These are phyloP conservation scores for Nemotelus nigrinus DNA, from an alignment of 2,888 invertebrate species.

Conservation along the genomic window DNA sequence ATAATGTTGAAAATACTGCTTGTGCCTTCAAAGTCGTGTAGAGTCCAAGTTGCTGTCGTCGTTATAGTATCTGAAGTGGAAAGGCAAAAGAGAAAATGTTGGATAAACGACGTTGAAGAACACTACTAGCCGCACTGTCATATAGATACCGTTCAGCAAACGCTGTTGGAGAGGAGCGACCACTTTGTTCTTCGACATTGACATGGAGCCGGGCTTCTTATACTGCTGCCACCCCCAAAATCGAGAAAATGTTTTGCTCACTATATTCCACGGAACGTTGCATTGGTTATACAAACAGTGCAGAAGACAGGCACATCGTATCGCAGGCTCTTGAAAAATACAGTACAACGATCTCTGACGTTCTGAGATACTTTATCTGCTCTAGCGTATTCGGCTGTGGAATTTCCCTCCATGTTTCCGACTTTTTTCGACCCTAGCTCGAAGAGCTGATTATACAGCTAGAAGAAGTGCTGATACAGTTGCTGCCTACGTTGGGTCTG, in stretches of 20 bases:
- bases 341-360: slow-evolving; percentile 32
- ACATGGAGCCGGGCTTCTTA: neutral
- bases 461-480: slow-evolving; percentile 9
- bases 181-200: neutral
- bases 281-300: neutral
- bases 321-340: slow-evolving; percentile 12
- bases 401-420: slow-evolving; percentile 1
- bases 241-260: neutral
- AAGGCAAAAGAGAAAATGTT: slow-evolving; percentile 33
- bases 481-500: slow-evolving; percentile 21
- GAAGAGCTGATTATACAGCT: slow-evolving; percentile 27
- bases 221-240: neutral
- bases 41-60: neutral
- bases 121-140: neutral
- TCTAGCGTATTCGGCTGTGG: slow-evolving; percentile 25
- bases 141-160: neutral
- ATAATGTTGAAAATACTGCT: no score
- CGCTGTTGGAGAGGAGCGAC: no score
- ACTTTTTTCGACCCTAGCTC: neutral
- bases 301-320: neutral
- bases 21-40: no score
- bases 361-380: slow-evolving; percentile 41
- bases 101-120: slow-evolving; percentile 41
- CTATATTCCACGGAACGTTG: no score
- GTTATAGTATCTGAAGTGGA: slow-evolving; percentile 34